Evolutionary conservation across 2,888 invertebrate species (phyloP).

Genomic region (Acanthosoma haemorrhoidale): DNA sequence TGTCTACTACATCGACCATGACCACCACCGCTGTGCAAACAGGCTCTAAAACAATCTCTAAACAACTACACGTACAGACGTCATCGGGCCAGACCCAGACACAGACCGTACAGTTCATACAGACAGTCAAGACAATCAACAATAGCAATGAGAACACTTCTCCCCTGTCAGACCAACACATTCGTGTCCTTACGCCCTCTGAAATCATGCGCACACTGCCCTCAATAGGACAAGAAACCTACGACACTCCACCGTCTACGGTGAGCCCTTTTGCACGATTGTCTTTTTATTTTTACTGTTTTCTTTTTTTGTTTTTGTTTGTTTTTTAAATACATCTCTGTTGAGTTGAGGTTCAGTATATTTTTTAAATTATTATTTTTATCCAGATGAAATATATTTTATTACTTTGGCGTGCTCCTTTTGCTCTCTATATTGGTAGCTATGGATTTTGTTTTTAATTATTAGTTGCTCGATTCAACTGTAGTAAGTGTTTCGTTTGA

Average conservation of each 20-base stretch:
- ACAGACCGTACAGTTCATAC: slow-evolving; percentile 37
- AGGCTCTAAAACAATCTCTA: slow-evolving; percentile 36
- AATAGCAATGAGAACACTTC: slow-evolving; percentile 36
- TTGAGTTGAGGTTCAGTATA: slow-evolving; percentile 19
- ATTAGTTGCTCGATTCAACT: slow-evolving; percentile 25
- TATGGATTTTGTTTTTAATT: slow-evolving; percentile 19
- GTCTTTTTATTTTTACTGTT: slow-evolving; percentile 39
- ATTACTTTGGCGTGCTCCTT: slow-evolving; percentile 33
- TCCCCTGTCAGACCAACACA: slow-evolving; percentile 66
- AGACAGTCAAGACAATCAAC: slow-evolving; percentile 38
- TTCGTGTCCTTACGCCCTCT: slow-evolving; percentile 80
- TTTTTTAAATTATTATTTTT: slow-evolving; percentile 19
- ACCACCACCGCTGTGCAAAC: slow-evolving; percentile 38
- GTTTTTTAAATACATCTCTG: slow-evolving; percentile 13
- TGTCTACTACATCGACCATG: slow-evolving; percentile 38
- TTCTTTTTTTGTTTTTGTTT: slow-evolving; percentile 34
- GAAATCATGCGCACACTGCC: slow-evolving; percentile 88
- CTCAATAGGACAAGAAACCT: slow-evolving; percentile 65
- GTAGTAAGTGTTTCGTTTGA: slow-evolving; percentile 23
- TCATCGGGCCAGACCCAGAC: background rate
- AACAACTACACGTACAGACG: slow-evolving; percentile 15
- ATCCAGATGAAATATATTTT: slow-evolving; percentile 6
- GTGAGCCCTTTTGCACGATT: slow-evolving; percentile 43
- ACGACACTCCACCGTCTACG: slow-evolving; percentile 53
- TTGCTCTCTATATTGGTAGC: slow-evolving; percentile 28